phyloP scores from a whole-genome alignment of 2,888 invertebrate species.

The Monopis laevigella region DNA sequence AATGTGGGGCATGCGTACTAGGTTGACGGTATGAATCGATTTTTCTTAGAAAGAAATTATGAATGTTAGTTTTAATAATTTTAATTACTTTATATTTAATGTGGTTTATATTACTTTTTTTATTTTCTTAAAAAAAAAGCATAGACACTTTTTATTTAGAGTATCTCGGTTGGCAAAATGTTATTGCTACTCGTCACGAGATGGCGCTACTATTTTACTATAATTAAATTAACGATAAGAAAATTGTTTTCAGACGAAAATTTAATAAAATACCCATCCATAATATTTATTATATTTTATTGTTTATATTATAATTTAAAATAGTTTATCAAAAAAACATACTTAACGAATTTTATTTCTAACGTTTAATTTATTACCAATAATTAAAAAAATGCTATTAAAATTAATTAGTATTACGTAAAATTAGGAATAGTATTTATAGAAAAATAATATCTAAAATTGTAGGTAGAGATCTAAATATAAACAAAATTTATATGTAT shows the following conservation, averaged over 20 bases:
- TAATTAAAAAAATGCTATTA: too few species aligned
- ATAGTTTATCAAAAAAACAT: too few species aligned
- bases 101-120: too few species aligned
- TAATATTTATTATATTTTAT: too few species aligned
- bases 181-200: constrained; percentile 45
- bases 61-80: too few species aligned
- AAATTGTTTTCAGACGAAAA: too few species aligned
- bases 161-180: background rate
- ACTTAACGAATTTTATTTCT: too few species aligned
- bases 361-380: too few species aligned
- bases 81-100: too few species aligned
- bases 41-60: constrained; percentile 37
- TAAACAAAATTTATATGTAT: background rate
- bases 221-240: background rate
- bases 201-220: constrained; percentile 34
- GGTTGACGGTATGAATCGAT: constrained; percentile 31
- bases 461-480: background rate
- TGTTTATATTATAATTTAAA: too few species aligned
- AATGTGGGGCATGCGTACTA: constrained; percentile 49
- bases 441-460: background rate
- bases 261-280: too few species aligned
- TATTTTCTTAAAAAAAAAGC: background rate
- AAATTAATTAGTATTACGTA: background rate
- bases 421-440: background rate
- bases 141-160: background rate